Percentiles rank a stretch among this genome's conserved stretches.
phyloP scores from a whole-genome alignment of 2,797 vertebrate species.

The Cyclopterus lumpus region DNA sequence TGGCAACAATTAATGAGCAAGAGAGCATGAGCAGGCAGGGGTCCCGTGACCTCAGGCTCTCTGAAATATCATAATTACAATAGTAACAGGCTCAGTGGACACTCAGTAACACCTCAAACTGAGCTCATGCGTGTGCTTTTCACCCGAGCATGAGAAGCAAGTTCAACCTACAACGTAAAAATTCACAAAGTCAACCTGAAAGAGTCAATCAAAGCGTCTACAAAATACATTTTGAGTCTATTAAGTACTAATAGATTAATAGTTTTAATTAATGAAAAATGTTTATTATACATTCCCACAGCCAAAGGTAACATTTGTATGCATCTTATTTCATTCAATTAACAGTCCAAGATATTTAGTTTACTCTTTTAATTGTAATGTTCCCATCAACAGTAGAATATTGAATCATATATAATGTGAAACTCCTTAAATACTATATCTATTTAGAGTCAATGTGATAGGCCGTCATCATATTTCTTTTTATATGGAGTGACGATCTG shows the following conservation, averaged over 20 bases:
- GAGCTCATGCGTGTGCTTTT: constrained; percentile 3
- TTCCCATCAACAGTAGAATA: not conserved
- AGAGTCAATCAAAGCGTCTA: not conserved
- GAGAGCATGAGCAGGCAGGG: constrained; percentile 58
- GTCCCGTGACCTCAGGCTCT: constrained; percentile 61
- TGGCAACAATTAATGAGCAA: constrained; percentile 73
- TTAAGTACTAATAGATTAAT: not conserved
- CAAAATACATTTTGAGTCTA: not conserved
- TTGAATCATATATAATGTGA: not conserved
- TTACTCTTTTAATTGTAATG: not conserved
- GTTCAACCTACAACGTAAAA: constrained; percentile 5
- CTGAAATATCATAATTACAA: constrained; percentile 65
- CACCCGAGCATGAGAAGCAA: not conserved
- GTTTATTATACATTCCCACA: not conserved
- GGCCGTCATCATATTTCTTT: not conserved
- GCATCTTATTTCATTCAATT: not conserved
- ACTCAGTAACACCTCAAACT: constrained; percentile 23
- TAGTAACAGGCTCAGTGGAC: constrained; percentile 35
- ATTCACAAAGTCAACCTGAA: not conserved
- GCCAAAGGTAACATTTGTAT: not conserved
- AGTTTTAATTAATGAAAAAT: not conserved
- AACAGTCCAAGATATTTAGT: not conserved
- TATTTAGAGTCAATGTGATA: not conserved
- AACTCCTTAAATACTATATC: not conserved
- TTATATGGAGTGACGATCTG: not conserved